Percentiles rank a stretch among this genome's conserved stretches.
phyloP scores from a whole-genome alignment of 92 coral and sea anemone species.

The Ricordea florida region DNA sequence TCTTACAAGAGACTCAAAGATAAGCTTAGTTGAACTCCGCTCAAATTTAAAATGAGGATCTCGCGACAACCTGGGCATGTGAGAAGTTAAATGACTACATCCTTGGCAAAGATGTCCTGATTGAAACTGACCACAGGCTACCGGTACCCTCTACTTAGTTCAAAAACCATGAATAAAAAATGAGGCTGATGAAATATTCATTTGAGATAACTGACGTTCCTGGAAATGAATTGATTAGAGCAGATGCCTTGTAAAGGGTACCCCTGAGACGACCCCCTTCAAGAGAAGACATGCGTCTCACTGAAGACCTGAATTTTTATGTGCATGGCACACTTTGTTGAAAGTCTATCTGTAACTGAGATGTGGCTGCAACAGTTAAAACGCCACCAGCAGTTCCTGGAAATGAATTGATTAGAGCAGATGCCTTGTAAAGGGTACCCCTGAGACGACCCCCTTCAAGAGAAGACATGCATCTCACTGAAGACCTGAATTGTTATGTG shows the following conservation, averaged over 20 bases:
- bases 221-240: conserved; percentile 43
- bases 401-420: conserved; percentile 43
- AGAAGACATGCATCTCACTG: conserved; percentile 21
- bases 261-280: conserved; percentile 30
- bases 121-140: conserved; percentile 66
- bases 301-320: conserved; percentile 37
- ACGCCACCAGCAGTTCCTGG: conserved; percentile 48
- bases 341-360: conserved; percentile 32
- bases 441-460: conserved; percentile 19
- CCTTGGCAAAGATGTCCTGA: conserved; percentile 35
- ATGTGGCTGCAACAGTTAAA: conserved; percentile 21
- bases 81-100: conserved; percentile 50
- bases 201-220: conserved; percentile 50
- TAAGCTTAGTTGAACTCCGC: too few relatives aligned
- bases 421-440: conserved; percentile 56
- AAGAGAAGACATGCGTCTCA: conserved; percentile 25
- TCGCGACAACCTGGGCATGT: conserved; percentile 52
- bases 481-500: conserved; percentile 47
- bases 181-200: conserved; percentile 56
- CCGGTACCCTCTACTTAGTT: conserved; percentile 47
- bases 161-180: conserved; percentile 43
- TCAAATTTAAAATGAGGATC: conserved; percentile 62
- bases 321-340: conserved; percentile 33
- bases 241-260: conserved; percentile 56
- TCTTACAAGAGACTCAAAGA: too few relatives aligned